Evolutionary conservation across 2,113 vertebrate genomes (phyloP).

Genomic region (Grantiella picta): DNA sequence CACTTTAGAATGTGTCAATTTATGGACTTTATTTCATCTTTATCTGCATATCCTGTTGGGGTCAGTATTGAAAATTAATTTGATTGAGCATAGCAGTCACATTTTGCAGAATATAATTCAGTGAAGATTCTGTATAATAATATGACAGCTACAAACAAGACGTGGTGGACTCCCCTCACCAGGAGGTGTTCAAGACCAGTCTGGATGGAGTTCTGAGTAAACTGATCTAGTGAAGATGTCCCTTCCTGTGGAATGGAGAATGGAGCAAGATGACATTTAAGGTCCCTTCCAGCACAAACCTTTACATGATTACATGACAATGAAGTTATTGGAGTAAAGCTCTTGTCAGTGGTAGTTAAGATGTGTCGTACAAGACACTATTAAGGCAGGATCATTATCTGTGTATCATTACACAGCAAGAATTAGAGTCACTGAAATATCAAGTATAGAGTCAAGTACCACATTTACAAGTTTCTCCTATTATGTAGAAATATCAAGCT

Average conservation of each 20-base stretch:
- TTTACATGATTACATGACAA: neutral
- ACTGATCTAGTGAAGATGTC: neutral
- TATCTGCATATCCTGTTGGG: neutral
- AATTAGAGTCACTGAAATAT: neutral
- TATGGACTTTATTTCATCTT: neutral
- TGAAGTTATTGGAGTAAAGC: neutral
- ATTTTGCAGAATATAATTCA: neutral
- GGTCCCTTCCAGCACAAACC: neutral
- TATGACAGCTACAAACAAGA: neutral
- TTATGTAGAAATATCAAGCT: neutral
- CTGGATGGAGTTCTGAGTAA: neutral
- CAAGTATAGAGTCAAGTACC: neutral
- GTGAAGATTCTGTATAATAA: neutral
- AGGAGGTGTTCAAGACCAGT: neutral
- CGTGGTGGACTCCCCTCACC: neutral
- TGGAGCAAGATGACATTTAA: neutral
- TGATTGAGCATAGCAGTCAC: neutral
- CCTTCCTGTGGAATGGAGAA: neutral
- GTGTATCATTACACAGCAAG: neutral
- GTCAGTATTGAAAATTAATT: neutral
- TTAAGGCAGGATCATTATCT: neutral
- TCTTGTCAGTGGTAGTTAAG: neutral
- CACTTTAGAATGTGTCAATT: neutral
- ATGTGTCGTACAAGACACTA: neutral
- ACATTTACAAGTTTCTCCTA: neutral